phyloP scores from a whole-genome alignment of 2,888 invertebrate genomes.

The Scaptomyza reducta region DNA sequence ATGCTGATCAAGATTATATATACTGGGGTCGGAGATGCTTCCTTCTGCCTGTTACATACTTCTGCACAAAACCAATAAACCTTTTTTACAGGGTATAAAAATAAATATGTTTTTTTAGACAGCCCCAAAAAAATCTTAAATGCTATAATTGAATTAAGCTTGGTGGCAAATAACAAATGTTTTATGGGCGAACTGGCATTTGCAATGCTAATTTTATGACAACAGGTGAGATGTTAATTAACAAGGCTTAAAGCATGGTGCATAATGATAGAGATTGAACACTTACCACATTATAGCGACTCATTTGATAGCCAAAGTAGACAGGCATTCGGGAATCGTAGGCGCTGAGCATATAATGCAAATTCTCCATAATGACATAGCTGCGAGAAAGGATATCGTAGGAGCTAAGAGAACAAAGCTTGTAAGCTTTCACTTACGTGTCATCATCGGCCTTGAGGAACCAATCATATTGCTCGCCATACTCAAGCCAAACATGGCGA shows the following conservation, averaged over 20 bases:
- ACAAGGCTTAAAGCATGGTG: not conserved
- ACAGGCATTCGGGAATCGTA: conserved; percentile 90
- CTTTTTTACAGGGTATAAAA: no score
- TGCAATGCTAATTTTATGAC: conserved; percentile 39
- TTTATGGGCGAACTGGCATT: conserved; percentile 17
- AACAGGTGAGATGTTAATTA: conserved; percentile 25
- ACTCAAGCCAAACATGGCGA: conserved; percentile 92
- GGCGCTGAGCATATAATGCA: conserved; percentile 92
- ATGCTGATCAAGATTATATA: no score
- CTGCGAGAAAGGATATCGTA: conserved; percentile 84
- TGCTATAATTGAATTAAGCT: conserved; percentile 31
- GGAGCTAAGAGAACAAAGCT: not conserved
- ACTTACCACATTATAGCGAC: conserved; percentile 77
- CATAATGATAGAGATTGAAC: not conserved
- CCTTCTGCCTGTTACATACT: no score
- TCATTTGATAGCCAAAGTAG: conserved; percentile 93
- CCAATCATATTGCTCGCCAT: conserved; percentile 95
- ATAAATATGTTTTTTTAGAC: no score
- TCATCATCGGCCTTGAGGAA: conserved; percentile 99
- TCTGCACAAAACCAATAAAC: no score
- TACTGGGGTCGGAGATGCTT: no score
- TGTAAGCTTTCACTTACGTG: conserved; percentile 89
- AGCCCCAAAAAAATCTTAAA: not conserved
- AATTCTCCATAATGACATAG: conserved; percentile 97
- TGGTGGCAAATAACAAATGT: conserved; percentile 15